Evolutionary conservation across 2,113 vertebrate species (phyloP), one percentile per base, ranked within the genome.

Genomic region (Rhadina sibilatrix): DNA sequence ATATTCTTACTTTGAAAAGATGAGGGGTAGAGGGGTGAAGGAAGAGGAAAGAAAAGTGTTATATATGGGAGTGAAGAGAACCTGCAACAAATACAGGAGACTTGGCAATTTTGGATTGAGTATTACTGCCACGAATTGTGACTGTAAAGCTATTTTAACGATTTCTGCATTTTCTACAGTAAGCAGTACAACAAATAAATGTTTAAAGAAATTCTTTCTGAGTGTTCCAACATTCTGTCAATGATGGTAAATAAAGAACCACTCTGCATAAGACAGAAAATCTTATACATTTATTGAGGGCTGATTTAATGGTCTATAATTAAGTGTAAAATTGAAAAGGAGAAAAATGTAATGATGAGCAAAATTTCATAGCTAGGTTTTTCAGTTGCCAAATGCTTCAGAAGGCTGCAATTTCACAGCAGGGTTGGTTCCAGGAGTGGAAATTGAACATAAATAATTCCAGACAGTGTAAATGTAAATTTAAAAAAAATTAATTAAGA

Each of bases 401-500:
- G 88, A 96, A 95, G 66, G 44, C 88, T 89, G 49, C 47, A 95
- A 88, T 95, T 96, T 96, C 69, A 70, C 83, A 94, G 69, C 64
- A 90, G 72, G 56, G 40, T 71, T 96, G 76, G 52, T 78, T 96
- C 93, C 92, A 96, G 64, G 64, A 93, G n/a, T 63, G 72, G 54
- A 95, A 95, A 94, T 87, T 89, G 76, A 80, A 53, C 61, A 60
- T 87, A 96, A 94, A 90, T 96, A 94, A 78, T 94, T 92, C 56
- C 56, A 64, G 65, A 93, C 57, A 83, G 24, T 50, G 20, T 71
- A 92, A 93, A 93, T 71, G 23, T 89, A 88, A 86, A 89, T 90
- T 46, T 2, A 22, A 30, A 74, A 78, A 83, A 89, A 68, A 79
- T 1, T 61, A 93, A 95, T 94, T 95, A 92, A 88, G 83, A 86